Percentiles rank a stretch among this genome's conserved stretches.
These are phyloP conservation scores for Euphonia xanthogaster DNA, from an alignment of 2,797 vertebrate species.

Conservation along the genomic window DNA sequence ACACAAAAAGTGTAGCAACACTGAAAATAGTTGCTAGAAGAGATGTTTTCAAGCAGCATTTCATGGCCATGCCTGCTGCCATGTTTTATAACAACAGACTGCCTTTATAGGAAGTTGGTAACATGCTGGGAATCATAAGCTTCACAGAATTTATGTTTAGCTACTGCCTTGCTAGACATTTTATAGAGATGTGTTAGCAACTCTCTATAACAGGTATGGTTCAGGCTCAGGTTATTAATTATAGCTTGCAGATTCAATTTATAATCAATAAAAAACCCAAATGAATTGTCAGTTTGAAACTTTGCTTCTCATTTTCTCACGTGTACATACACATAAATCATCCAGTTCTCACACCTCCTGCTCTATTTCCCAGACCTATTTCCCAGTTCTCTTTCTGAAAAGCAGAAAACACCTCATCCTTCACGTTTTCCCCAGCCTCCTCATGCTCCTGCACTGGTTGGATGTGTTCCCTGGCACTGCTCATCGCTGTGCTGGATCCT, in stretches of 20 bases:
- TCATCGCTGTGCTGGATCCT: not conserved
- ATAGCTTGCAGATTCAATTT: slow-evolving; percentile 30
- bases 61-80: not conserved
- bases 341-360: not conserved
- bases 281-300: slow-evolving; percentile 7
- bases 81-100: not conserved
- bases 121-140: slow-evolving; percentile 2
- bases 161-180: not conserved
- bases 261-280: slow-evolving; percentile 34
- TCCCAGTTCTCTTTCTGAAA: not conserved
- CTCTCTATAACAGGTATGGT: not conserved
- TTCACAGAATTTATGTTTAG: slow-evolving; percentile 21
- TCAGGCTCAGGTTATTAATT: slow-evolving; percentile 35
- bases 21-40: not conserved
- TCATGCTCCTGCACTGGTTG: not conserved
- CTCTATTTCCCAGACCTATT: not conserved
- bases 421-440: not conserved
- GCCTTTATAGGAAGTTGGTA: not conserved
- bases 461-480: not conserved
- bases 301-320: slow-evolving; percentile 21
- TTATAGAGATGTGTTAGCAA: slow-evolving; percentile 29
- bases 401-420: not conserved
- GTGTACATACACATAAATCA: not conserved
- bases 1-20: not conserved
- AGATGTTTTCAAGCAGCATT: not conserved